phyloP scores from a whole-genome alignment of 2,888 invertebrate genomes.

The Prostheceraeus crozeri region DNA sequence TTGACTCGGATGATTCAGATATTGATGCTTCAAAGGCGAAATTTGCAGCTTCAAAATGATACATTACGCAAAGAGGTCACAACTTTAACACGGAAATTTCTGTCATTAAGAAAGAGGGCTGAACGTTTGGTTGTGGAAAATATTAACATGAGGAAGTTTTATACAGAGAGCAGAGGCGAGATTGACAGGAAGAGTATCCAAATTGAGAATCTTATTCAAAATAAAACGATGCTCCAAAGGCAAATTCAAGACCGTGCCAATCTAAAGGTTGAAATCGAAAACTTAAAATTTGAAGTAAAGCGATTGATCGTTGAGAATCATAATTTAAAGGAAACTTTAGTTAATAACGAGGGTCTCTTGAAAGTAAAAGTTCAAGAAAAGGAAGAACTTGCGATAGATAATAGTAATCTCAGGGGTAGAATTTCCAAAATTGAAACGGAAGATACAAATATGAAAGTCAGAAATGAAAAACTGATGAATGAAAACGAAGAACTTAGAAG shows the following conservation, averaged over 20 bases:
- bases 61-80: slow-evolving; percentile 31
- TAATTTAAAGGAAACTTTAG: slow-evolving; percentile 29
- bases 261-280: slow-evolving; percentile 29
- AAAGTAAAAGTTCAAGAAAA: slow-evolving; percentile 26
- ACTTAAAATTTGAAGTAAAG: slow-evolving; percentile 29
- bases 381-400: slow-evolving; percentile 10
- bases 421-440: slow-evolving; percentile 22
- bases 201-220: slow-evolving; percentile 30
- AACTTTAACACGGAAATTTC: slow-evolving; percentile 27
- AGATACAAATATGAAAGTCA: background rate
- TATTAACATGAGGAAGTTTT: slow-evolving; percentile 31
- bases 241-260: slow-evolving; percentile 24
- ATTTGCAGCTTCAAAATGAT: slow-evolving; percentile 33
- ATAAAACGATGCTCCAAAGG: slow-evolving; percentile 23
- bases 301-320: slow-evolving; percentile 28
- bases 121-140: slow-evolving; percentile 32
- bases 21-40: slow-evolving; percentile 27
- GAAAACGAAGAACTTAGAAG: slow-evolving; percentile 14
- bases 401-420: slow-evolving; percentile 12
- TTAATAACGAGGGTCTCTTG: slow-evolving; percentile 9
- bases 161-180: slow-evolving; percentile 25
- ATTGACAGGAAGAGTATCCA: slow-evolving; percentile 22
- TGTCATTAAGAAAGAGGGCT: slow-evolving; percentile 23
- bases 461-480: slow-evolving; percentile 12
- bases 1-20: slow-evolving; percentile 33